These are phyloP conservation scores for Melangyna quadrimaculata DNA, from an alignment of 2,888 invertebrate genomes.

Conservation along the genomic window DNA sequence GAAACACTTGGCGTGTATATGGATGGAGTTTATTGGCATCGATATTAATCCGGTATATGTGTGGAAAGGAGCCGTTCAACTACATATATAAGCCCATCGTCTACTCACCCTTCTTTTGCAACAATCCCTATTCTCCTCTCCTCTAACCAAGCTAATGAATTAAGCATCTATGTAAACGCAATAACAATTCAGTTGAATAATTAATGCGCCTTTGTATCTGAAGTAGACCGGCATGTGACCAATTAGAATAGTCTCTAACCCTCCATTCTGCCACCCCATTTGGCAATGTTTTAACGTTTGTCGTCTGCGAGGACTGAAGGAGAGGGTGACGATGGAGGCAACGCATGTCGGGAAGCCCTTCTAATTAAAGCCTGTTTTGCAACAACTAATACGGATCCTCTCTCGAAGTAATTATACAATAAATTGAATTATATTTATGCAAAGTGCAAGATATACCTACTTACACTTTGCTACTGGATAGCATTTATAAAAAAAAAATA, in stretches of 20 bases:
- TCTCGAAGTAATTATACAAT: constrained; percentile 51
- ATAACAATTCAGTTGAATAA: constrained; percentile 68
- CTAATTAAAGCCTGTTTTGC: constrained; percentile 59
- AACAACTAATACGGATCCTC: constrained; percentile 56
- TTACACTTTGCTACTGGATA: neutral
- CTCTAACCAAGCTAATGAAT: constrained; percentile 58
- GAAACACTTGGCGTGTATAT: constrained; percentile 39
- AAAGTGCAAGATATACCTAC: neutral
- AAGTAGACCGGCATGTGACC: constrained; percentile 62
- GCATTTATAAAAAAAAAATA: neutral
- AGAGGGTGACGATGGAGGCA: neutral
- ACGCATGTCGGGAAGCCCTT: constrained; percentile 54
- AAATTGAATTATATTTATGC: constrained; percentile 46
- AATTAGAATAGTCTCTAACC: constrained; percentile 40
- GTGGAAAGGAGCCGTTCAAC: constrained; percentile 42
- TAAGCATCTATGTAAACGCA: constrained; percentile 70
- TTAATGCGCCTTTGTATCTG: constrained; percentile 64
- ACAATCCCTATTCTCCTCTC: neutral
- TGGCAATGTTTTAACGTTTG: neutral
- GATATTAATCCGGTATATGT: constrained; percentile 60
- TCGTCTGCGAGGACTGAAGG: too few relatives aligned
- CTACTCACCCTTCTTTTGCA: neutral
- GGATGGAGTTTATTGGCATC: constrained; percentile 52
- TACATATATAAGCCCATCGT: neutral
- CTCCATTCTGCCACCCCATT: neutral